Base-by-base conservation (phyloP, 2,888 invertebrate genomes). In the Panzeria rudis region DNA sequence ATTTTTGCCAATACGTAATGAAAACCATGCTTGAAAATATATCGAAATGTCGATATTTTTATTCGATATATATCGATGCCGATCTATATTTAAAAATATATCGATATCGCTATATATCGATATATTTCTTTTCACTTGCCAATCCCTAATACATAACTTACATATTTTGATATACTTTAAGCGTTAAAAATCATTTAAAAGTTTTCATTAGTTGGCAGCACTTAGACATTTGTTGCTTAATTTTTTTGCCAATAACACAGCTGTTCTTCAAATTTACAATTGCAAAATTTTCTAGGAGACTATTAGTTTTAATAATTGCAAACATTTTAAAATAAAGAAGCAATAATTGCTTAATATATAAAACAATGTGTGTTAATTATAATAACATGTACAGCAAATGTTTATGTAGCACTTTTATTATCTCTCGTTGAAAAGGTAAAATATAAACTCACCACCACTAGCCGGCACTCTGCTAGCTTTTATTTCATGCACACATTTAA, bases 171-270 rank as follows among this genome's bases (percentile, higher is more conserved):
- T n/a, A n/a, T n/a, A n/a, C n/a, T n/a, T n/a, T n/a, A n/a, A n/a
- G n/a, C n/a, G n/a, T n/a, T n/a, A n/a, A n/a, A n/a, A n/a, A n/a
- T n/a, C n/a, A n/a, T n/a, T n/a, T n/a, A n/a, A n/a, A 15, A n/a
- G 15, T 23, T 25, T 17, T 38, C 8, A 2, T 0, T 13, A 29
- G n/a, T 71, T 56, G 20, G 8, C 69, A 47, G n/a, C 76, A 82
- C 76, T 62, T 1, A 6, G 20, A 0, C 1, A 56, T 8, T 76
- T 76, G 64, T 76, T 69, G 69, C 52, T 69, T 52, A 0, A 8
- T 0, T 5, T 44, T 52, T 69, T 29, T 61, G 25, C 41, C 1
- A n/a, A n/a, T 3, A 11, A 11, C 15, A 44, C 68, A 81, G 81
- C 68, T 75, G 81, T 52, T 61, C 6, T 47, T 15, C 15, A 23